Percentiles rank a stretch among this genome's conserved stretches.
Evolutionary conservation across 2,113 vertebrate species (phyloP).

Genomic region (Fulmarus glacialis): DNA sequence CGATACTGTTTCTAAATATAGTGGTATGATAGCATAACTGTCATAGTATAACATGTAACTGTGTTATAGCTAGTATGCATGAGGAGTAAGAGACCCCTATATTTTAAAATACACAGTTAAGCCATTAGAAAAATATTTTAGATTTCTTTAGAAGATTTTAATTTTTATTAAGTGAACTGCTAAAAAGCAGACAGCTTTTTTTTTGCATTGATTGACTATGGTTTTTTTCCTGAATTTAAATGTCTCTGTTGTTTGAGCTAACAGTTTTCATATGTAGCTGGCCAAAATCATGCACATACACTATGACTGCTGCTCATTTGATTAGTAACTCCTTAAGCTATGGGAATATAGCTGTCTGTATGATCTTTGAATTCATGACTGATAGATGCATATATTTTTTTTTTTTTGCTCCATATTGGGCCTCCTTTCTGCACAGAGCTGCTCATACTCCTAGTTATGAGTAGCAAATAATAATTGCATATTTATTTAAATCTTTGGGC

Average conservation of each 20-base stretch:
- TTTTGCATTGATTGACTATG: neutral
- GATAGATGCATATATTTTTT: too few relatives aligned
- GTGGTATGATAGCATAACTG: neutral
- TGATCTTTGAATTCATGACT: neutral
- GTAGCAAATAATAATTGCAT: neutral
- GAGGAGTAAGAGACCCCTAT: neutral
- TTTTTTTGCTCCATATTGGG: neutral
- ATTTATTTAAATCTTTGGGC: neutral
- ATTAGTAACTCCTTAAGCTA: neutral
- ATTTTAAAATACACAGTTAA: neutral
- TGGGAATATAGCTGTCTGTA: neutral
- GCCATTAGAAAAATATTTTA: neutral
- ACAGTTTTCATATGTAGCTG: neutral
- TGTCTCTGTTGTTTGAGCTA: neutral
- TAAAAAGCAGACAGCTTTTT: neutral
- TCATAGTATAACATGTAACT: accelerated
- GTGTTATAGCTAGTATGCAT: neutral
- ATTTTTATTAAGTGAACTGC: neutral
- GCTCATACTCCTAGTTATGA: neutral
- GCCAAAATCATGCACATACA: neutral
- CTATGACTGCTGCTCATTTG: neutral
- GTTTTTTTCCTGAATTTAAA: neutral
- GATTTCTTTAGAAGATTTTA: neutral
- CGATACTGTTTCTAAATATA: neutral
- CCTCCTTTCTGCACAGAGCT: neutral